Conservation (phyloP, 64 coral and sea anemone genomes). For the Pachyseris speciosa region DNA sequence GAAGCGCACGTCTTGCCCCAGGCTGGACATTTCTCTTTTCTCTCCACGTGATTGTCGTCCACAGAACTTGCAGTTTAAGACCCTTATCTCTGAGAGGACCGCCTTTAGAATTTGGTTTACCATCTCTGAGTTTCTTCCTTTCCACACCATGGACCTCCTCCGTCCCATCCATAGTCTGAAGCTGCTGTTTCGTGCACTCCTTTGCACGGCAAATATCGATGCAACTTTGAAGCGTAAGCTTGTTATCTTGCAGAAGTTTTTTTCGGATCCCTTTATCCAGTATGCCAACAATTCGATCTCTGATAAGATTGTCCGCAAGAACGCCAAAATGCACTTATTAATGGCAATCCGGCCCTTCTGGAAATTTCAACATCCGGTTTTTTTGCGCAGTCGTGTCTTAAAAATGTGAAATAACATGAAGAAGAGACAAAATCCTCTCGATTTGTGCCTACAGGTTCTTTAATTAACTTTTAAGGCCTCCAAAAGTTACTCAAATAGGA, state of each 20-base stretch:
- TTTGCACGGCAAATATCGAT: slow-evolving; percentile 14
- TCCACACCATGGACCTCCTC: not conserved
- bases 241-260: not conserved
- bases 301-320: not conserved
- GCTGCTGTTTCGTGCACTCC: not conserved
- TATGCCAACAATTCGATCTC: slow-evolving; percentile 26
- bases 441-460: too few relatives aligned
- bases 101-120: not conserved
- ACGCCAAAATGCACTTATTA: slow-evolving; percentile 13
- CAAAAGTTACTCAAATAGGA: too few relatives aligned
- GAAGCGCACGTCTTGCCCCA: too few relatives aligned
- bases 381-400: too few relatives aligned
- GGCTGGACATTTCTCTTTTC: not conserved
- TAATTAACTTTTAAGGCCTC: too few relatives aligned
- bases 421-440: too few relatives aligned
- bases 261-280: slow-evolving; percentile 2
- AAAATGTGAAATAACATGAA: too few relatives aligned
- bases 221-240: slow-evolving; percentile 11
- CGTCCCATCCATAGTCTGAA: not conserved
- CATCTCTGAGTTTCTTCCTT: not conserved
- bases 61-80: slow-evolving; percentile 43
- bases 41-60: slow-evolving; percentile 2
- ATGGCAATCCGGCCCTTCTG: too few relatives aligned
- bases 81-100: not conserved
- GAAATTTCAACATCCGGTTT: too few relatives aligned